Evolutionary conservation across 2,113 vertebrate species (phyloP).

Genomic region (Seriola quinqueradiata): DNA sequence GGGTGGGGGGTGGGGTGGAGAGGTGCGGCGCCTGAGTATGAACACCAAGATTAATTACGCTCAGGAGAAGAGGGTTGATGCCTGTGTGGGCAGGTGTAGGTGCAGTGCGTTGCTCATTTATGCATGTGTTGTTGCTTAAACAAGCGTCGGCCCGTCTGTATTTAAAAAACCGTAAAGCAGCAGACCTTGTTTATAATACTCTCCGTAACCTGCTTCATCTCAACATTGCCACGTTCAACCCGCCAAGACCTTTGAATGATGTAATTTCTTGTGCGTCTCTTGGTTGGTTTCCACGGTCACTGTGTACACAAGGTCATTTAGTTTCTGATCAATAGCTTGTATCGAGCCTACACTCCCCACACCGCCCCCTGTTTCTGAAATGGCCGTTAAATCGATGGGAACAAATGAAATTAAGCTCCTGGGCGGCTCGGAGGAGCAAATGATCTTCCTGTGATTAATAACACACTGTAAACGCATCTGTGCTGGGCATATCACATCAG

Average conservation of each 20-base stretch:
- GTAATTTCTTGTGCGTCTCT: conserved; percentile 38
- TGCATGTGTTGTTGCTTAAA: conserved; percentile 12
- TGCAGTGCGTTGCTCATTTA: conserved; percentile 17
- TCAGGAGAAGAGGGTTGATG: conserved; percentile 37
- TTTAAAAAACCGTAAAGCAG: not conserved
- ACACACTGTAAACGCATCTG: conserved; percentile 76
- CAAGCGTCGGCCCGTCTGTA: conserved; percentile 7
- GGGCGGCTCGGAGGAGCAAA: conserved; percentile 76
- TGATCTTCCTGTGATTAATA: conserved; percentile 83
- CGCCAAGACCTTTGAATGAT: conserved; percentile 50
- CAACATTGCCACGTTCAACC: conserved; percentile 1
- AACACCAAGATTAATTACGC: conserved; percentile 56
- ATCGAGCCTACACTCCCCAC: conserved; percentile 68
- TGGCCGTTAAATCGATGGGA: conserved; percentile 81
- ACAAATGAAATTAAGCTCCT: conserved; percentile 84
- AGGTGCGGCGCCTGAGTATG: conserved; percentile 24
- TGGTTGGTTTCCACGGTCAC: conserved; percentile 55
- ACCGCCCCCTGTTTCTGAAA: conserved; percentile 75
- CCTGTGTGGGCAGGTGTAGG: conserved; percentile 36
- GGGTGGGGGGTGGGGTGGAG: not conserved
- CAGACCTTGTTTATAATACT: conserved; percentile 18
- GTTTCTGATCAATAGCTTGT: conserved; percentile 79
- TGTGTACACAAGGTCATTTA: conserved; percentile 82
- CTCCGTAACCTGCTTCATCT: not conserved
- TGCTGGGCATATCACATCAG: conserved; percentile 64